These are phyloP conservation scores for Melospiza melodia DNA, from an alignment of 2,113 vertebrate species.

Conservation along the genomic window DNA sequence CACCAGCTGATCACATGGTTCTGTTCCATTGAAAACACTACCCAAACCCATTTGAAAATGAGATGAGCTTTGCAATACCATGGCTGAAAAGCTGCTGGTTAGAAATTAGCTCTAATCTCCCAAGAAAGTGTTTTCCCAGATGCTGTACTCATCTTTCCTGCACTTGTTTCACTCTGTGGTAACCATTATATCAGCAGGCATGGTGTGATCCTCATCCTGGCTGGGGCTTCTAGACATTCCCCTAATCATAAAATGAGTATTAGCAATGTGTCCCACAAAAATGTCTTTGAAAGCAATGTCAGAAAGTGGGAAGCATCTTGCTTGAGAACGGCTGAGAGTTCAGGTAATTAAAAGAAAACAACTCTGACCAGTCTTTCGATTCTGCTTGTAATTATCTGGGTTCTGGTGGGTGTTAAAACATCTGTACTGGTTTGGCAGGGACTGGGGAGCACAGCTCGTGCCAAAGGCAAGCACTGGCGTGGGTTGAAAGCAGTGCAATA, in stretches of 20 bases:
- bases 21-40: neutral
- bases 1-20: neutral
- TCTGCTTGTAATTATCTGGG: conserved; percentile 57
- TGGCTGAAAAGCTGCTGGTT: neutral
- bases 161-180: conserved; percentile 2
- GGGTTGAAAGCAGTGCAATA: conserved; percentile 41
- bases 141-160: neutral
- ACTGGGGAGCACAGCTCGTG: neutral
- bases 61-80: neutral
- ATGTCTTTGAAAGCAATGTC: conserved; percentile 25
- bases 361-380: neutral
- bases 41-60: neutral
- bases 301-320: neutral
- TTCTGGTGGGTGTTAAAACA: conserved; percentile 59
- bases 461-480: conserved; percentile 19
- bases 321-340: neutral
- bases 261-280: conserved; percentile 18
- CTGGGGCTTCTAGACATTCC: neutral
- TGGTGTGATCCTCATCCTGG: neutral
- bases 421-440: conserved; percentile 67
- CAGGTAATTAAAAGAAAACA: conserved; percentile 28
- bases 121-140: neutral
- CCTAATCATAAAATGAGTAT: neutral
- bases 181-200: neutral
- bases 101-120: neutral